Conservation (phyloP, 2,797 vertebrate genomes). For the Poeciliopsis paucimaculata region DNA sequence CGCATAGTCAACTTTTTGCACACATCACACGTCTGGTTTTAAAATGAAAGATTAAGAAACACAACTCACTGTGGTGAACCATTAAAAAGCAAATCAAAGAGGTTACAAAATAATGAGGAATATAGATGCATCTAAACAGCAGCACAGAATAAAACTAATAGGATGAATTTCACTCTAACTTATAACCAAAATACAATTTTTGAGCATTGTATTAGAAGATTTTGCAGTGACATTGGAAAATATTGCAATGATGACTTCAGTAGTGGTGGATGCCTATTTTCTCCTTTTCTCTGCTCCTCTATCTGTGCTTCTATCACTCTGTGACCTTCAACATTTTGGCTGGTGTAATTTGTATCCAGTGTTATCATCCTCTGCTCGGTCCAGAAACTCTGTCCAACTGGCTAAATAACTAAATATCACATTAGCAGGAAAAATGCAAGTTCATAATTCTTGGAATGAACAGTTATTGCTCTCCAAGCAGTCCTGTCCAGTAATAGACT, state of each 20-base stretch:
- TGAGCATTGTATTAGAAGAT: background rate
- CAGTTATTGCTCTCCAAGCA: background rate
- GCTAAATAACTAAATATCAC: background rate
- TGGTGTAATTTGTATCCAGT: background rate
- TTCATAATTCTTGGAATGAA: background rate
- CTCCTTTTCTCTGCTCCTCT: background rate
- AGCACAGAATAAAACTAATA: background rate
- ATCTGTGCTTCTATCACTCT: background rate
- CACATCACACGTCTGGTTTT: constrained; percentile 19
- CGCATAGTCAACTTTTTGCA: constrained; percentile 25
- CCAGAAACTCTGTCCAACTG: background rate
- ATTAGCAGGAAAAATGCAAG: background rate
- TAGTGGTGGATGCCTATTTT: background rate
- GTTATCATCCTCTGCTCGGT: background rate
- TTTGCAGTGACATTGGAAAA: background rate
- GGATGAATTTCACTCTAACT: background rate
- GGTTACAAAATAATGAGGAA: background rate
- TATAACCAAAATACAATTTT: background rate
- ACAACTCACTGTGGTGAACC: background rate
- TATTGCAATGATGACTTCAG: background rate
- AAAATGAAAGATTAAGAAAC: background rate
- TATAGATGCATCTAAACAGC: background rate
- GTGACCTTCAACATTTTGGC: background rate
- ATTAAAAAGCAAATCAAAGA: background rate
- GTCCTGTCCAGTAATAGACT: background rate